Percentiles rank a stretch among this genome's conserved stretches.
phyloP scores from a whole-genome alignment of 92 coral and sea anemone genomes.

The Phenganax stokvisi region DNA sequence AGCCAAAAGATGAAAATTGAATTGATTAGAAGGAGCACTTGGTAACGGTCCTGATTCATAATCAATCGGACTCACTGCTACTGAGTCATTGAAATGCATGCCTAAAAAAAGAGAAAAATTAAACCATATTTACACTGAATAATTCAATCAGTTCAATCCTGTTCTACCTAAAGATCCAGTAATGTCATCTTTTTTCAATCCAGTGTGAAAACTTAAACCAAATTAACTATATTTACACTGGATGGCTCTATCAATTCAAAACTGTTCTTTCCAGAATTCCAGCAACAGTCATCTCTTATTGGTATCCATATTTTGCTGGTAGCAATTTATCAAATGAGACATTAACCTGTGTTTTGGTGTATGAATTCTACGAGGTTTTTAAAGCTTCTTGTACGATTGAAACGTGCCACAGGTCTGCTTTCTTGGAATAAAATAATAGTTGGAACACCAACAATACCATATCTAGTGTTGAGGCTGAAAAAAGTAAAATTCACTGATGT shows the following conservation, averaged over 20 bases:
- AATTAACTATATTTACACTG: background rate
- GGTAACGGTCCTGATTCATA: conserved; percentile 61
- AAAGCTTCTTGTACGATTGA: conserved; percentile 68
- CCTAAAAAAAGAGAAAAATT: conserved; percentile 46
- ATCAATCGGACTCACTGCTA: conserved; percentile 61
- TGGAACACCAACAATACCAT: conserved; percentile 94
- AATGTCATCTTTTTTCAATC: background rate
- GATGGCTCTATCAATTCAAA: too few relatives aligned
- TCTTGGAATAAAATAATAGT: conserved; percentile 79
- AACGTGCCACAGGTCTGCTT: conserved; percentile 85
- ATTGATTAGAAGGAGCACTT: conserved; percentile 55
- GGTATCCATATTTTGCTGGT: background rate
- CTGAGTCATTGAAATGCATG: conserved; percentile 60
- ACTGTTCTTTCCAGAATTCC: too few relatives aligned
- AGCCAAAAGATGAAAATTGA: conserved; percentile 60
- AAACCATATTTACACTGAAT: background rate
- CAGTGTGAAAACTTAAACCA: background rate
- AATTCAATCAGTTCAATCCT: background rate
- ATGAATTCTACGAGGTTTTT: conserved; percentile 74
- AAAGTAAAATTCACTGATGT: background rate
- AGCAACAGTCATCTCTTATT: too few relatives aligned
- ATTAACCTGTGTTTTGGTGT: conserved; percentile 77
- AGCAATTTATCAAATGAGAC: background rate
- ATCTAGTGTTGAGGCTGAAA: conserved; percentile 77
- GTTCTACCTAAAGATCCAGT: background rate